Evolutionary conservation across 2,113 vertebrate genomes (phyloP).

Genomic region (Pionites leucogaster): DNA sequence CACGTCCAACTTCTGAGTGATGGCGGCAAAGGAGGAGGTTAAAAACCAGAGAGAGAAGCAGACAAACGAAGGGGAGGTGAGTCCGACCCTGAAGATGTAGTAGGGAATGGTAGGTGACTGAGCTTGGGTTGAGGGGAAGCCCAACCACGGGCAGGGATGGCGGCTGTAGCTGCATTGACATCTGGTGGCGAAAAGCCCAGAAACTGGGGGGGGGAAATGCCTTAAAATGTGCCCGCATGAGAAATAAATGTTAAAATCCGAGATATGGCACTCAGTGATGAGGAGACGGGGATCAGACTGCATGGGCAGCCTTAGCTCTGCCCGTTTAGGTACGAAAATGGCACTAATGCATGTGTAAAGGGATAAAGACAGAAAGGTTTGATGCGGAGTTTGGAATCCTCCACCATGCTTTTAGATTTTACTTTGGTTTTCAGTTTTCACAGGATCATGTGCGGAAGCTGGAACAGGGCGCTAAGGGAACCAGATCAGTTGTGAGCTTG

Average conservation of each 20-base stretch:
- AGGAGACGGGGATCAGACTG: neutral
- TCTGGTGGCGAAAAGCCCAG: neutral
- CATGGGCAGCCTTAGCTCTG: neutral
- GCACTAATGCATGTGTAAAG: rapidly evolving
- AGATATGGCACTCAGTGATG: neutral
- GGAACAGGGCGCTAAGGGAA: too few relatives aligned
- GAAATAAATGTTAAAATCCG: neutral
- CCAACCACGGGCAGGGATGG: rapidly evolving
- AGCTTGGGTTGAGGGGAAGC: neutral
- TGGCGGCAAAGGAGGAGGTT: neutral
- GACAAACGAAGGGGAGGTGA: rapidly evolving
- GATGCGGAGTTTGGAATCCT: rapidly evolving
- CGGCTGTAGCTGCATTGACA: neutral
- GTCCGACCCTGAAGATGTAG: rapidly evolving
- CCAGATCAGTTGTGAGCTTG: neutral
- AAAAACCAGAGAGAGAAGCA: neutral
- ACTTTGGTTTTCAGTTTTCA: neutral
- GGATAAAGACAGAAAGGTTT: neutral
- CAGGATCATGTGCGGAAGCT: neutral
- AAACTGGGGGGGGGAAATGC: rapidly evolving
- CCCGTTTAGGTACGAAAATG: too few relatives aligned
- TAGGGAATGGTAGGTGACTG: rapidly evolving
- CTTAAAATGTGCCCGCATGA: neutral
- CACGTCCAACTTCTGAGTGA: rapidly evolving
- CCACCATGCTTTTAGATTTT: rapidly evolving